A percentile compares a stretch with the other conserved stretches of the same genome.
Conservation (phyloP, 2,113 vertebrate genomes). For the Dolichallabes microphthalmus region DNA sequence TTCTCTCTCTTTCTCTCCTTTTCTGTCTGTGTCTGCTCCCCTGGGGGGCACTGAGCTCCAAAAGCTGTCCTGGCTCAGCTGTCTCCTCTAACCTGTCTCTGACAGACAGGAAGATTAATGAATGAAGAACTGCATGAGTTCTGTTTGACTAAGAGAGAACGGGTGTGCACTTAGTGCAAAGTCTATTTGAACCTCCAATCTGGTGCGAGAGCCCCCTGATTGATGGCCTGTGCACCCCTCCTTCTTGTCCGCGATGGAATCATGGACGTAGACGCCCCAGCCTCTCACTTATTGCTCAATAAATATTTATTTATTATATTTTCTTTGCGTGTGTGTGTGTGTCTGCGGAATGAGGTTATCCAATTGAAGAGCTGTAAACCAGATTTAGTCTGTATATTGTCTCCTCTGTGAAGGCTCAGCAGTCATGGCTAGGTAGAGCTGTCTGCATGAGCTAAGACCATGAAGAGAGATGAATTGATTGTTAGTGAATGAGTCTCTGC, state of each 20-base stretch:
- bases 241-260: conserved; percentile 1
- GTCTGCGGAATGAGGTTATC: conserved; percentile 13
- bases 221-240: conserved; percentile 22
- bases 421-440: conserved; percentile 34
- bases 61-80: conserved; percentile 41
- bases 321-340: background rate
- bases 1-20: conserved; percentile 5
- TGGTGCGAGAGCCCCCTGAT: conserved; percentile 22
- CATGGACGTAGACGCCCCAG: background rate
- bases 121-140: conserved; percentile 40
- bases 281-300: conserved; percentile 20
- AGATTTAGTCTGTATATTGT: conserved; percentile 22
- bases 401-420: conserved; percentile 21
- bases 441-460: conserved; percentile 38
- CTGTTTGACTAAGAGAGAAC: conserved; percentile 43
- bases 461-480: conserved; percentile 42
- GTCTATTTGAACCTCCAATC: conserved; percentile 43
- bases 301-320: conserved; percentile 34
- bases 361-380: conserved; percentile 26
- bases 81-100: conserved; percentile 44
- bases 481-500: conserved; percentile 39
- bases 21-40: conserved; percentile 1
- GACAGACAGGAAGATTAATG: conserved; percentile 44
- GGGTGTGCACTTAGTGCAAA: conserved; percentile 36
- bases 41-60: conserved; percentile 35